Conservation (phyloP, 2,113 vertebrate genomes). For the Dipodomys ordii region DNA sequence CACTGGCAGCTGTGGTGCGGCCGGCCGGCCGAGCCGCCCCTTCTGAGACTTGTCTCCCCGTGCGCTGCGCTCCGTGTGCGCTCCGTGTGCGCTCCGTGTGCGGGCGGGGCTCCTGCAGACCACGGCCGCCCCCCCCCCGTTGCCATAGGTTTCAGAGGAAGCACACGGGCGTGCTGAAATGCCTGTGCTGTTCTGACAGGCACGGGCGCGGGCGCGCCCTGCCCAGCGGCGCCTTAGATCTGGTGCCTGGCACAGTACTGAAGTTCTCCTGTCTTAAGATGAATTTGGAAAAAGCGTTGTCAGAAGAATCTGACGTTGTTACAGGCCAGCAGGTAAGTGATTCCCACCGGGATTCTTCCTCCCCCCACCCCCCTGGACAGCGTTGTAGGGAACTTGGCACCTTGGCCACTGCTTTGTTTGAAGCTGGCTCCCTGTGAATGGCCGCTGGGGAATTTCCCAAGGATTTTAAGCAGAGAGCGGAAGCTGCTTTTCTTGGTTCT, state of each 20-base stretch:
- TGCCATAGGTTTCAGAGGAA: conserved; percentile 88
- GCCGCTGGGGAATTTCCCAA: neutral
- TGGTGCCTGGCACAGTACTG: conserved; percentile 70
- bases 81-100: too few species aligned
- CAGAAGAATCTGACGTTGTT: conserved; percentile 81
- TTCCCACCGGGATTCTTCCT: neutral
- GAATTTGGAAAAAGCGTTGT: conserved; percentile 86
- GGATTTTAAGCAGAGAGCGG: neutral
- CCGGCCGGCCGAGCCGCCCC: neutral
- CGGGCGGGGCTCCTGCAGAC: conserved; percentile 82
- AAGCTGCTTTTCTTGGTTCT: neutral
- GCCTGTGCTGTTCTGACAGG: conserved; percentile 89
- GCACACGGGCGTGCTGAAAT: conserved; percentile 86
- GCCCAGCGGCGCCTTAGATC: conserved; percentile 64
- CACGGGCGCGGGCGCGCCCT: conserved; percentile 90
- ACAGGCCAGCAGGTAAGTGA: conserved; percentile 86
- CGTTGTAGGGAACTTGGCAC: conserved; percentile 49
- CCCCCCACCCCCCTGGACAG: neutral
- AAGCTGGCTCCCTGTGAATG: neutral
- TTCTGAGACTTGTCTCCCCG: too few species aligned
- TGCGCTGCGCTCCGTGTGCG: too few species aligned
- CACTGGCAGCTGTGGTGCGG: conserved; percentile 77
- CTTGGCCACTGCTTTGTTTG: neutral
- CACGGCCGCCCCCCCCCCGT: conserved; percentile 87
- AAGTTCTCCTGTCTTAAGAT: conserved; percentile 81